Evolutionary conservation across 2,113 vertebrate species (phyloP).

Genomic region (Forbesichthys agassizii): DNA sequence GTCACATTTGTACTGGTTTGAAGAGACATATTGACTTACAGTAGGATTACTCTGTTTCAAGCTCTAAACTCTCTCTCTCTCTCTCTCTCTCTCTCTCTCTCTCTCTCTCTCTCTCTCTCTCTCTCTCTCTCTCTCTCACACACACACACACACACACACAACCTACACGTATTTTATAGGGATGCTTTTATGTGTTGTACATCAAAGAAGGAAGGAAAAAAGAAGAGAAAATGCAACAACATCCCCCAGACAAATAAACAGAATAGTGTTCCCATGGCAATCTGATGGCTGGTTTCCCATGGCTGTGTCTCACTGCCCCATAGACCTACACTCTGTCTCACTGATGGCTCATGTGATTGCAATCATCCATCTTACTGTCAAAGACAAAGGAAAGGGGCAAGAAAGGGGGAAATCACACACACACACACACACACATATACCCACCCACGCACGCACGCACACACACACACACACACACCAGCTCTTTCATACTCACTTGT

Average conservation of each 20-base stretch:
- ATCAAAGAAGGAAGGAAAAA: slow-evolving; percentile 44
- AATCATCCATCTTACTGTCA: slow-evolving; percentile 82
- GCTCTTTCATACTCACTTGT: slow-evolving; percentile 57
- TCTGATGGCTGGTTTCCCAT: slow-evolving; percentile 79
- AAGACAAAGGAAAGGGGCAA: slow-evolving; percentile 55
- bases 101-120: not conserved
- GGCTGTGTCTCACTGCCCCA: slow-evolving; percentile 73
- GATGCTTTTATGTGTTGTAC: slow-evolving; percentile 55
- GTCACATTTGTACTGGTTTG: slow-evolving; percentile 57
- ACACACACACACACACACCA: slow-evolving; percentile 15
- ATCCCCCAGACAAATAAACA: slow-evolving; percentile 69
- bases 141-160: slow-evolving; percentile 1
- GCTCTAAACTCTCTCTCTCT: slow-evolving; percentile 18
- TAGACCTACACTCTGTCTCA: slow-evolving; percentile 74
- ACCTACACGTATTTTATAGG: slow-evolving; percentile 39
- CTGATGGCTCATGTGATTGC: slow-evolving; percentile 80
- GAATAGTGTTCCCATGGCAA: slow-evolving; percentile 73
- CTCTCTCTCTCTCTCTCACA: not conserved
- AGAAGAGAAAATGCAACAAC: slow-evolving; percentile 57
- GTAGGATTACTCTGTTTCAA: slow-evolving; percentile 37
- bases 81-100: not conserved
- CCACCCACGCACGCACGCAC: not conserved
- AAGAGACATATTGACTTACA: slow-evolving; percentile 59
- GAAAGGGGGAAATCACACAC: slow-evolving; percentile 63
- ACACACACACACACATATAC: not conserved